Evolutionary conservation across 2,113 vertebrate species (phyloP).

Genomic region (Entomyzon cyanotis): DNA sequence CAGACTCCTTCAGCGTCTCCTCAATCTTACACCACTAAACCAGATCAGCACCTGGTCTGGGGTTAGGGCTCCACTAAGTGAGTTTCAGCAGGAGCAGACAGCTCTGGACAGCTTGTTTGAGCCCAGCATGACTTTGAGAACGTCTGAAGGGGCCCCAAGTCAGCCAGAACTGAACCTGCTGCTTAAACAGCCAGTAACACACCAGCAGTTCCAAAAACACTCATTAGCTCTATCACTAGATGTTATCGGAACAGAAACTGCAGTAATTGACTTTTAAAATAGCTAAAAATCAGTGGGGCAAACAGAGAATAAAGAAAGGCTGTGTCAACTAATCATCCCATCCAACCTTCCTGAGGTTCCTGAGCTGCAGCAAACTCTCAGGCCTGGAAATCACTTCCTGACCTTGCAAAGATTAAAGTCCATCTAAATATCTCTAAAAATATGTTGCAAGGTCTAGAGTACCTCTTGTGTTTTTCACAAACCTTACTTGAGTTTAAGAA

Average conservation of each 20-base stretch:
- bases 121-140: background rate
- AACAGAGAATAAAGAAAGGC: background rate
- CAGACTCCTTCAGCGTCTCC: background rate
- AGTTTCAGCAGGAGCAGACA: background rate
- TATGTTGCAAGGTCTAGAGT: background rate
- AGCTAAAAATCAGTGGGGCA: background rate
- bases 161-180: background rate
- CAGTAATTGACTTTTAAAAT: background rate
- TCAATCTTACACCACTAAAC: background rate
- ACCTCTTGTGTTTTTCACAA: accelerated
- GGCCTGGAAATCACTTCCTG: background rate
- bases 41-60: background rate
- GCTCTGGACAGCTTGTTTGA: background rate
- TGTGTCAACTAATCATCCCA: background rate
- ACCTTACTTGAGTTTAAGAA: background rate
- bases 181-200: background rate
- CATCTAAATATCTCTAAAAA: background rate
- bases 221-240: background rate
- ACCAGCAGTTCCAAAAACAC: background rate
- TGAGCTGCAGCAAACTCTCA: background rate
- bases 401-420: background rate
- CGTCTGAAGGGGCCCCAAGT: background rate
- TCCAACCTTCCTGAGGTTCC: accelerated
- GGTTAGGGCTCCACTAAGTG: background rate
- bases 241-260: background rate